phyloP scores from a whole-genome alignment of 1,140 invertebrate species.

The Oreohelix idahoensis region DNA sequence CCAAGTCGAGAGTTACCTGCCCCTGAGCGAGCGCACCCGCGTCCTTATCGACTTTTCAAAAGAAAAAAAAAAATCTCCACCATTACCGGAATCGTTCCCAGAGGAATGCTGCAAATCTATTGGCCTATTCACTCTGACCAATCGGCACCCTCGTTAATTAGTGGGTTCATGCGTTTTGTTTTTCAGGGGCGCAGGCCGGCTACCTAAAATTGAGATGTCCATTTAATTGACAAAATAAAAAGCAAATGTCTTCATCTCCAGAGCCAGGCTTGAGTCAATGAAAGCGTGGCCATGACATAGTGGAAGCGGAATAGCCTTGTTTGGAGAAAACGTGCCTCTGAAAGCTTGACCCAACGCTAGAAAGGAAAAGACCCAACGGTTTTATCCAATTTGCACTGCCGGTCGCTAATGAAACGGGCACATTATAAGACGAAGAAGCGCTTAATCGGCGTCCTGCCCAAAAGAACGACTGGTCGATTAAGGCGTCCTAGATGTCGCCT shows the following conservation, averaged over 20 bases:
- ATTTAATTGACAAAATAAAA: slow-evolving; percentile 41
- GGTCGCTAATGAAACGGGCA: slow-evolving; percentile 27
- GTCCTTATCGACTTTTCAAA: slow-evolving; percentile 31
- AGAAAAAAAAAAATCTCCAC: not conserved
- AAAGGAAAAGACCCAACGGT: slow-evolving; percentile 6
- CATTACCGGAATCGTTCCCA: slow-evolving; percentile 33
- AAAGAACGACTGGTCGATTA: not conserved
- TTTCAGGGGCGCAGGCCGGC: not conserved
- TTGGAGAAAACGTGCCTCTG: not conserved
- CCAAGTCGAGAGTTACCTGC: slow-evolving; percentile 22
- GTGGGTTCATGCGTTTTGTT: slow-evolving; percentile 28
- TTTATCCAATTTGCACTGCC: slow-evolving; percentile 26
- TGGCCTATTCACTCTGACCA: slow-evolving; percentile 36
- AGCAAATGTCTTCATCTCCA: slow-evolving; percentile 25
- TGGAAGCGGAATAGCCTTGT: slow-evolving; percentile 25
- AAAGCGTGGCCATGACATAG: not conserved
- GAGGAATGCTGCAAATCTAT: slow-evolving; percentile 33
- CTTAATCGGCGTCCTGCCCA: not conserved
- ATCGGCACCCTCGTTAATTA: slow-evolving; percentile 36
- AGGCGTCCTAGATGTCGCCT: slow-evolving; percentile 6
- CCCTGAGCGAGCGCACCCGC: slow-evolving; percentile 11
- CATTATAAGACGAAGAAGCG: slow-evolving; percentile 8
- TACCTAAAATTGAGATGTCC: slow-evolving; percentile 14
- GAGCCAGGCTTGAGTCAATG: too few relatives aligned
- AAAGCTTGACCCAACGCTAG: not conserved